These are phyloP conservation scores for Oryzias melastigma DNA, from an alignment of 2,113 vertebrate species.

Conservation along the genomic window DNA sequence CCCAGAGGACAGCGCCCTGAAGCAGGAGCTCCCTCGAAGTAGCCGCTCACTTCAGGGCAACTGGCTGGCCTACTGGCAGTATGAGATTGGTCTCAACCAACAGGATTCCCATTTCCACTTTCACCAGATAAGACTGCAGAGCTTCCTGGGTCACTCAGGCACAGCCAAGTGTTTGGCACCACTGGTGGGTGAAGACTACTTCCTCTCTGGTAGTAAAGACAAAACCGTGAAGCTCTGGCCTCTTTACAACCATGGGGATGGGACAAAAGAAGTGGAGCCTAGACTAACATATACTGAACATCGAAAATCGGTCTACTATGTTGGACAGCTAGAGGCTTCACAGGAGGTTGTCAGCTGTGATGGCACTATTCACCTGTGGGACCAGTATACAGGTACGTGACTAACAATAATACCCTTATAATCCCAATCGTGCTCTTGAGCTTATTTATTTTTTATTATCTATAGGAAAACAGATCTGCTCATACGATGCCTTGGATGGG, in stretches of 20 bases:
- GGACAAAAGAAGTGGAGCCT: slow-evolving; percentile 84
- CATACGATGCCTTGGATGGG: slow-evolving; percentile 86
- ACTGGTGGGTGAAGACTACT: slow-evolving; percentile 90
- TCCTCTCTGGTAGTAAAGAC: slow-evolving; percentile 96
- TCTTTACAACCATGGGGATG: slow-evolving; percentile 91
- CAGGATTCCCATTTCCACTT: slow-evolving; percentile 95
- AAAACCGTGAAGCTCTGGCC: slow-evolving; percentile 95
- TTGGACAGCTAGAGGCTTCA: slow-evolving; percentile 86
- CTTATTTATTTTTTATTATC: background rate
- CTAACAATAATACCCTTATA: background rate
- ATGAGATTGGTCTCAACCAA: slow-evolving; percentile 94
- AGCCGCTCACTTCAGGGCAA: slow-evolving; percentile 90
- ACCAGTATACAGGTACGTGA: slow-evolving; percentile 88
- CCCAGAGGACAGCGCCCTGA: slow-evolving; percentile 83
- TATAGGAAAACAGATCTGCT: slow-evolving; percentile 88
- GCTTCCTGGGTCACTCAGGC: slow-evolving; percentile 89
- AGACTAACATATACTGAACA: slow-evolving; percentile 87
- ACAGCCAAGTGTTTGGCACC: slow-evolving; percentile 89
- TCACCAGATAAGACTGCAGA: slow-evolving; percentile 97
- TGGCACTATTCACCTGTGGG: slow-evolving; percentile 92
- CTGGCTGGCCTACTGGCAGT: slow-evolving; percentile 99
- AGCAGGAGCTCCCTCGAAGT: slow-evolving; percentile 89
- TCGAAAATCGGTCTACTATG: slow-evolving; percentile 91
- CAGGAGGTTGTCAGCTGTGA: slow-evolving; percentile 98
- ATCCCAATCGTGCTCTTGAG: background rate